phyloP scores from a whole-genome alignment of 2,113 vertebrate species.

The Phylloscopus trochilus region DNA sequence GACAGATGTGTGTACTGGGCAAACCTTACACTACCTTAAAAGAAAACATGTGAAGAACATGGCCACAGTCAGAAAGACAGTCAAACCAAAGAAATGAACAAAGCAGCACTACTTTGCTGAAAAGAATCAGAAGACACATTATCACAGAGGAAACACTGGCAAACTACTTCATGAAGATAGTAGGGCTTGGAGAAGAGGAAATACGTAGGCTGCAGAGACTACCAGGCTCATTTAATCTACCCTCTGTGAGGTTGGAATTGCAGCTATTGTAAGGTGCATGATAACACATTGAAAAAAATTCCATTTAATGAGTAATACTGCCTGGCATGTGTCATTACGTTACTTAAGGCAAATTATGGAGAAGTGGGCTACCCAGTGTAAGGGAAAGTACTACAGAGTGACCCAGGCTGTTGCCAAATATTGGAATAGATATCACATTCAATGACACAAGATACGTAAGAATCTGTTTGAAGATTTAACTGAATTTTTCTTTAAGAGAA shows the following conservation, averaged over 20 bases:
- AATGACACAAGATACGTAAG: background rate
- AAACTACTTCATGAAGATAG: background rate
- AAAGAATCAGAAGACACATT: background rate
- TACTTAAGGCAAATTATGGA: background rate
- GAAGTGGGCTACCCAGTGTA: background rate
- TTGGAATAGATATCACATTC: background rate
- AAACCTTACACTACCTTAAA: background rate
- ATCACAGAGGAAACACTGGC: background rate
- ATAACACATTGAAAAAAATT: background rate
- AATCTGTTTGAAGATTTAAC: background rate
- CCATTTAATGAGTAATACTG: background rate
- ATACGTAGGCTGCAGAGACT: background rate
- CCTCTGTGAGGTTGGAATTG: background rate
- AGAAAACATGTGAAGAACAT: background rate
- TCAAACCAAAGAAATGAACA: background rate
- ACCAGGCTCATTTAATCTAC: background rate
- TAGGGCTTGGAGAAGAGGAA: background rate
- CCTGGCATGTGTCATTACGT: accelerated
- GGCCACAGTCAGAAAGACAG: background rate
- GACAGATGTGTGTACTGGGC: background rate
- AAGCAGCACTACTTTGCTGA: background rate
- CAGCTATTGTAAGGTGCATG: background rate
- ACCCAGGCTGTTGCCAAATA: background rate
- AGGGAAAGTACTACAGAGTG: background rate
- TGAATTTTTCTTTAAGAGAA: background rate